Evolutionary conservation across 2,113 vertebrate species (phyloP), one percentile per base, ranked within the genome.

Genomic region (Neoarius graeffei): DNA sequence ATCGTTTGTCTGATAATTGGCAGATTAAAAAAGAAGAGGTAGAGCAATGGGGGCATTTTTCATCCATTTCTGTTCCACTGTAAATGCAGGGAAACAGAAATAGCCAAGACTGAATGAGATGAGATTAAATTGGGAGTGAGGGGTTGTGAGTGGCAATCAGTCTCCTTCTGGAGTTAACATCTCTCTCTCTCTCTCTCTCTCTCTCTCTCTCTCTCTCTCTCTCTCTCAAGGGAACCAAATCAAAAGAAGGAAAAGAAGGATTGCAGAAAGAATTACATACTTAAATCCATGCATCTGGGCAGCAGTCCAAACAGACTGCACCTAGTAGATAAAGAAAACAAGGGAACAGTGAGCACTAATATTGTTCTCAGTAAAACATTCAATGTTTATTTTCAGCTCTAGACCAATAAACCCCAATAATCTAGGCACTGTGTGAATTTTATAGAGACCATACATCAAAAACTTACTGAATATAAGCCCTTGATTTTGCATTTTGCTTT

Each of bases 201-300:
- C 50, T 69, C 50, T 67, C 73, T 30, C 17, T 83, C 42, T 42
- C 35, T 42, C 35, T 25, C 48, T 30, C 82, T 71, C 80, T 84
- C 42, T 81, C 74, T 87, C 20, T 59, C 19, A 66, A 74, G 71
- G 30, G 80, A 67, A 85, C 48, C 23, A 71, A 85, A 81, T 79
- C 60, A 87, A 84, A 90, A 86, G 52, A 88, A 54, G 27, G 27
- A 83, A 73, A 84, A 57, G 7, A 64, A 86, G 60, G 81, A 85
- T 87, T 84, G 79, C 1, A 19, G 69, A 73, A 79, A 85, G 86
- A 90, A 89, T 86, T 84, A 85, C 86, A 86, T 88, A 89, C 89
- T 94, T 93, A 94, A 93, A 93, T 92, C 91, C 90, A 92, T 92
- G 91, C 91, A 92, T 94, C 92, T 94, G 89, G 93, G 93, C 91